Conservation (phyloP, 2,888 invertebrate species). For the Camponotus fellah region DNA sequence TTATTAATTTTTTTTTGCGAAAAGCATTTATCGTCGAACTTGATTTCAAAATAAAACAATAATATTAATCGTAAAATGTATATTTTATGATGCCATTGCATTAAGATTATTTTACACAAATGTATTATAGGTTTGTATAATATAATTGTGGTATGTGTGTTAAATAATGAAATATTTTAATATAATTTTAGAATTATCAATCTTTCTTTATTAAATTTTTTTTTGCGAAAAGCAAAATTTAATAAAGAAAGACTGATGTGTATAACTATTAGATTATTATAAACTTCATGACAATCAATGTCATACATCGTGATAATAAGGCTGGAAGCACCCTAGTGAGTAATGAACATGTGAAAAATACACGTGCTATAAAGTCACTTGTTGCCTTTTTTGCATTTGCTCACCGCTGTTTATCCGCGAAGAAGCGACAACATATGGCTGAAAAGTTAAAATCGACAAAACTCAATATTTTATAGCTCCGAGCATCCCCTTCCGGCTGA, state of each 20-base stretch:
- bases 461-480: conserved; percentile 10
- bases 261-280: too few species aligned
- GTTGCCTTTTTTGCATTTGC: not conserved
- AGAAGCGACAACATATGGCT: not conserved
- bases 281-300: not conserved
- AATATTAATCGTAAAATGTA: conserved; percentile 17
- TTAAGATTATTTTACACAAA: conserved; percentile 9
- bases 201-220: conserved; percentile 8
- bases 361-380: not conserved
- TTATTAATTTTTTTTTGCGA: conserved; percentile 28
- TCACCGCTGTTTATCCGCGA: not conserved
- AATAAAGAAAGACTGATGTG: not conserved
- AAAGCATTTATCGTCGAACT: conserved; percentile 43
- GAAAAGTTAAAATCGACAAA: conserved; percentile 22
- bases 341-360: not conserved
- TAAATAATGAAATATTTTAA: not conserved
- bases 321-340: not conserved
- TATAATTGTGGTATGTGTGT: not conserved
- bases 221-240: too few species aligned
- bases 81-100: not conserved
- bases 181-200: not conserved
- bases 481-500: conserved; percentile 49
- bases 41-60: conserved; percentile 32
- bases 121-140: not conserved
- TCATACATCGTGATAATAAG: not conserved